Evolutionary conservation across 2,888 invertebrate species (phyloP).

Genomic region (Pteria penguin): DNA sequence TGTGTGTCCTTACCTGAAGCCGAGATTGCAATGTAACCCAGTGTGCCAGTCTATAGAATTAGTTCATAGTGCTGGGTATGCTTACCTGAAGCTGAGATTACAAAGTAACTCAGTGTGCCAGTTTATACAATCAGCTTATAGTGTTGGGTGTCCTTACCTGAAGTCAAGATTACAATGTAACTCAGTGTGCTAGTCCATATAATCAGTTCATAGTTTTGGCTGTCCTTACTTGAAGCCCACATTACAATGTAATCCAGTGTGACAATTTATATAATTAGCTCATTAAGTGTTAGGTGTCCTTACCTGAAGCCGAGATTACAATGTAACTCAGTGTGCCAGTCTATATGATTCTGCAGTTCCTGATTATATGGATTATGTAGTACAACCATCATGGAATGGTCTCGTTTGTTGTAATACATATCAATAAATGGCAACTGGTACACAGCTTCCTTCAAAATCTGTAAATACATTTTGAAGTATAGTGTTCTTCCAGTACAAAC

Average conservation of each 20-base stretch:
- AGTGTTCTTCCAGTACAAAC: too few species aligned
- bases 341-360: slow-evolving; percentile 71
- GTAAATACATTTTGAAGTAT: too few species aligned
- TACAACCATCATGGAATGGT: slow-evolving; percentile 75
- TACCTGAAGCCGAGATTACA: slow-evolving; percentile 80
- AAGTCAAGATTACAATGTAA: slow-evolving; percentile 79
- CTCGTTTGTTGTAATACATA: slow-evolving; percentile 77
- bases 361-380: slow-evolving; percentile 76
- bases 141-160: slow-evolving; percentile 68
- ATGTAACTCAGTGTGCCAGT: slow-evolving; percentile 78
- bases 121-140: slow-evolving; percentile 74
- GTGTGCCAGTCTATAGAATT: slow-evolving; percentile 76
- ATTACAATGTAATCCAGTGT: slow-evolving; percentile 78
- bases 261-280: slow-evolving; percentile 77
- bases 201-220: slow-evolving; percentile 42
- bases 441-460: slow-evolving; percentile 74
- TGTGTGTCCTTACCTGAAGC: slow-evolving; percentile 73
- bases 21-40: slow-evolving; percentile 78
- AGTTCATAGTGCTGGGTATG: not conserved
- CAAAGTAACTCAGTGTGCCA: slow-evolving; percentile 78
- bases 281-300: slow-evolving; percentile 58
- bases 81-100: slow-evolving; percentile 79
- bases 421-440: slow-evolving; percentile 75
- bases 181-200: slow-evolving; percentile 76
- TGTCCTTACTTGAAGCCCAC: slow-evolving; percentile 77